These are phyloP conservation scores for Champsocephalus esox DNA, from an alignment of 2,797 vertebrate genomes.

Conservation along the genomic window DNA sequence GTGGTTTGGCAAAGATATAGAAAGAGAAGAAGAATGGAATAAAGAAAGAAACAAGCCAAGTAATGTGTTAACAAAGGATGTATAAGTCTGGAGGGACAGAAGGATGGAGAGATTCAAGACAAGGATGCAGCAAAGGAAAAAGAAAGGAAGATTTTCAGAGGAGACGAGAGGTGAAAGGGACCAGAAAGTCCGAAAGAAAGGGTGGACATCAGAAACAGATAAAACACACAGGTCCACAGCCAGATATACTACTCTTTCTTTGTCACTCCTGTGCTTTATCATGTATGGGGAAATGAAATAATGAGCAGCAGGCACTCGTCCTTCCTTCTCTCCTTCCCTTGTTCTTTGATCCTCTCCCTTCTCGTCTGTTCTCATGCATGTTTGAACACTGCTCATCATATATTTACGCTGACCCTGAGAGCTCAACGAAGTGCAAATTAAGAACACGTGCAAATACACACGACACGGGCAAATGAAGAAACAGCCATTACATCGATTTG, in stretches of 20 bases:
- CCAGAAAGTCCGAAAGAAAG: background rate
- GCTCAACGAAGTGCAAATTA: no score
- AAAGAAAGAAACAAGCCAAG: background rate
- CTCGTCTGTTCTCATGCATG: slow-evolving; percentile 69
- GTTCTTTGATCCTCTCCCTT: slow-evolving; percentile 14
- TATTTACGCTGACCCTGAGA: slow-evolving; percentile 36
- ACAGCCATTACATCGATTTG: no score
- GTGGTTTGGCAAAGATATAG: background rate
- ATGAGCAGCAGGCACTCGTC: background rate
- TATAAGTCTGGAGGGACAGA: slow-evolving; percentile 2
- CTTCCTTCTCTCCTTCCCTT: slow-evolving; percentile 23
- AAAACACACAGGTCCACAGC: slow-evolving; percentile 3
- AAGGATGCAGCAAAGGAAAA: background rate
- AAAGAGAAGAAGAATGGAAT: background rate
- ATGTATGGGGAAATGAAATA: background rate
- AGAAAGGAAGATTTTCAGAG: background rate
- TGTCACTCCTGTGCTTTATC: slow-evolving; percentile 15
- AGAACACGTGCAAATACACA: no score
- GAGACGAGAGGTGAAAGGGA: background rate
- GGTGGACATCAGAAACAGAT: background rate
- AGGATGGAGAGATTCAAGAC: slow-evolving; percentile 44
- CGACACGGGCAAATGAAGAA: no score
- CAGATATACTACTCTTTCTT: background rate
- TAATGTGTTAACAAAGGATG: slow-evolving; percentile 23
- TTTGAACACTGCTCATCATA: slow-evolving; percentile 66